Base-by-base conservation (phyloP, 2,113 vertebrate species). In the Grus americana region DNA sequence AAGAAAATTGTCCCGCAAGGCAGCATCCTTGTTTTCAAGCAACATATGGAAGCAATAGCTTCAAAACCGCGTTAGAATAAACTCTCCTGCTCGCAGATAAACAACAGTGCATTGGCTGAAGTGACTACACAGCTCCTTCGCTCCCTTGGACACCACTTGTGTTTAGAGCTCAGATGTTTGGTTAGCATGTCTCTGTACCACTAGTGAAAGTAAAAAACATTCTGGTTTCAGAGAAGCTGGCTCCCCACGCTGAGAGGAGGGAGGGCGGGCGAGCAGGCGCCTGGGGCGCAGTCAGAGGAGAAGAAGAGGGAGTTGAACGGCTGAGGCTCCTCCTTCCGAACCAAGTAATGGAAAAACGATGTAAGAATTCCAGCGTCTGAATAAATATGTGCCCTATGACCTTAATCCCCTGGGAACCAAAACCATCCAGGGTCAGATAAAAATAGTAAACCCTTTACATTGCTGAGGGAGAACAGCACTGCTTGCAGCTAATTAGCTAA, bases 341-440 rank as follows among this genome's bases (percentile, higher is more conserved):
- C 76, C 61, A 95, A 97, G 98, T 98, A 98, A 99, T 99, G 99
- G 99, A 99, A 99, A 99, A 98, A 97, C 92, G 92, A 98, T 98
- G 98, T 98, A 93, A 98, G 98, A 98, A 98, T 98, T 99, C 98
- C 98, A 98, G 97, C 96, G 86, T 97, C 97, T 95, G 92, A 97
- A 98, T 97, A 98, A 98, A 98, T 98, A 98, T 97, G 97, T 98
- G 98, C 97, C 97, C 98, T 98, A 94, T 98, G 98, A 99, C 98
- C 92, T 49, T 92, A 98, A 97, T 97, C 96, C 97, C 95, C 85
- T 20, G 59, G 97, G 90, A 97, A 97, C 97, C 89, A 83, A 97
- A 98, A 97, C 15, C 62, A 94, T 96, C 94, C 88, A 96, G 94
- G 97, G 98, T 86, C 84, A 95, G 96, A 98, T 98, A 98, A 98